A percentile compares a stretch with the other conserved stretches of the same genome.
Evolutionary conservation across 2,113 vertebrate species (phyloP).

Genomic region (Thunnus maccoyii): DNA sequence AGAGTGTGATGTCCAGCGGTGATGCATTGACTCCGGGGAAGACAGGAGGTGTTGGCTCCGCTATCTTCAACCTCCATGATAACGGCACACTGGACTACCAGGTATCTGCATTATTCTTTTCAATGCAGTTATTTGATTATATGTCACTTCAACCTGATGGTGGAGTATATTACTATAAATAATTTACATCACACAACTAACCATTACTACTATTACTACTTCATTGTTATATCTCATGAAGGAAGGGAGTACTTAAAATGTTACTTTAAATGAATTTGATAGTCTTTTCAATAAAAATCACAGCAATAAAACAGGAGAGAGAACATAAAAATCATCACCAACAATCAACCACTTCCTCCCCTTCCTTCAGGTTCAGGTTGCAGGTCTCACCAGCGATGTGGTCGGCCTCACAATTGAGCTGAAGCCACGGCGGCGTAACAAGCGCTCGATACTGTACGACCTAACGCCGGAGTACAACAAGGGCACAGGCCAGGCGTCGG

Average conservation of each 20-base stretch:
- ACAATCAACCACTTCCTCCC: background rate
- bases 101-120: slow-evolving; percentile 76
- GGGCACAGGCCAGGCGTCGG: slow-evolving; percentile 81
- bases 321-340: too few relatives aligned
- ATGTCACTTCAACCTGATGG: too few relatives aligned
- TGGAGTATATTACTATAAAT: too few relatives aligned
- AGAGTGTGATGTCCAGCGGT: slow-evolving; percentile 94
- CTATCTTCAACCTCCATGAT: slow-evolving; percentile 89
- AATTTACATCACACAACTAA: too few relatives aligned
- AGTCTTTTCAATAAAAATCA: too few relatives aligned
- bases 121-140: background rate
- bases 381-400: slow-evolving; percentile 89
- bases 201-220: too few relatives aligned
- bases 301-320: too few relatives aligned
- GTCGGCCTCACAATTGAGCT: slow-evolving; percentile 92
- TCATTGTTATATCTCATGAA: too few relatives aligned
- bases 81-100: slow-evolving; percentile 95
- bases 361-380: slow-evolving; percentile 89
- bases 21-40: slow-evolving; percentile 90
- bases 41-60: slow-evolving; percentile 93
- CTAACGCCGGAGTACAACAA: slow-evolving; percentile 83
- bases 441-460: slow-evolving; percentile 91
- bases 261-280: too few relatives aligned
- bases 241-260: too few relatives aligned
- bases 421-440: slow-evolving; percentile 92